Percentiles rank a stretch among this genome's conserved stretches.
Evolutionary conservation across 1,140 invertebrate species (phyloP).

Genomic region (Manduca sexta): DNA sequence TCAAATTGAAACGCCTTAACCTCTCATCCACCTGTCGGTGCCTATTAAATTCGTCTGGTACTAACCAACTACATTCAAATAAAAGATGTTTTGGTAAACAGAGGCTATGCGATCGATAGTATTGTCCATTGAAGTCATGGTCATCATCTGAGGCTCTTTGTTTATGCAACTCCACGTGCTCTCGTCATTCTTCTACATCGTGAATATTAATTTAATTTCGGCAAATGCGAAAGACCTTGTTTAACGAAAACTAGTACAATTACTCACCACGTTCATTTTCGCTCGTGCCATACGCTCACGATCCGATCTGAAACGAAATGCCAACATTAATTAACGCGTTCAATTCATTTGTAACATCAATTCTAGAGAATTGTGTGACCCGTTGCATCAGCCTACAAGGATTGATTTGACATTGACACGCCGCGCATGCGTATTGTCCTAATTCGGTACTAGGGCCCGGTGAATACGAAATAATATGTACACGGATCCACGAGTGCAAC

Average conservation of each 20-base stretch:
- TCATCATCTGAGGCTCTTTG: too few species aligned
- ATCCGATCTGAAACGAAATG: constrained; percentile 22
- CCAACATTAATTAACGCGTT: constrained; percentile 16
- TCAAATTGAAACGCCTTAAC: too few species aligned
- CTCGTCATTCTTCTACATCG: too few species aligned
- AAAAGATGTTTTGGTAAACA: too few species aligned
- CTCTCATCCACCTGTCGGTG: too few species aligned
- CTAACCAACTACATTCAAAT: too few species aligned
- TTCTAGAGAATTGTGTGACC: constrained; percentile 29
- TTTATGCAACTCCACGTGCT: too few species aligned
- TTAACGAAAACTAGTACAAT: background rate
- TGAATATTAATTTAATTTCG: too few species aligned
- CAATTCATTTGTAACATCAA: constrained; percentile 18
- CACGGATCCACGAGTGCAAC: constrained; percentile 15
- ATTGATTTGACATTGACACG: constrained; percentile 71
- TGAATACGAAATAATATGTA: constrained; percentile 27
- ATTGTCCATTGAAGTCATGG: too few species aligned
- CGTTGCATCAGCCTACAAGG: constrained; percentile 64
- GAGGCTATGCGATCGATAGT: too few species aligned
- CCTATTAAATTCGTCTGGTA: too few species aligned
- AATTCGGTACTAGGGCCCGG: constrained; percentile 47
- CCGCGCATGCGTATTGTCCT: constrained; percentile 66
- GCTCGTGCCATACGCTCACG: constrained; percentile 2
- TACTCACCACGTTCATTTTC: constrained; percentile 8
- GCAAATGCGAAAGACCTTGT: background rate